Evolutionary conservation across 2,797 vertebrate genomes (phyloP), one percentile per base, ranked within the genome.

Genomic region (Myoxocephalus aenaeus): DNA sequence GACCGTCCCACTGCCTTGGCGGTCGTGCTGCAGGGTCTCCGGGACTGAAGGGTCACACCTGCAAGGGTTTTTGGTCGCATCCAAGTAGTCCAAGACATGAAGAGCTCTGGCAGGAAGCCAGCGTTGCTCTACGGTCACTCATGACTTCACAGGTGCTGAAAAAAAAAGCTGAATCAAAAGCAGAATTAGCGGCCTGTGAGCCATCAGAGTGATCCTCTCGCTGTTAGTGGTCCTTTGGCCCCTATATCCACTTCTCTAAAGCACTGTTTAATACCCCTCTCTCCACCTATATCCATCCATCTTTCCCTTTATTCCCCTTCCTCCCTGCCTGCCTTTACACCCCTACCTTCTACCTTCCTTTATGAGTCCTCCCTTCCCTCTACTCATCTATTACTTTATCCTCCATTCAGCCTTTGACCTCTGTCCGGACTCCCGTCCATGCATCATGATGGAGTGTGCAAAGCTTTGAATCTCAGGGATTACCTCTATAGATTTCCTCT

Each of bases 321-420:
- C 75, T 75, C 61, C 61, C 36, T 34, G 13, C 42, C 72, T 82
- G 65, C 79, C 82, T 82, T 81, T 81, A 80, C 13, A 77, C 65
- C 8, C 50, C 34, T 20, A 48, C 56, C 75, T 25, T 70, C 70
- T 64, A 32, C 34, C 34, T 34, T 34, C 34, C 34, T 89, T 87
- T 81, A 85, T 77, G 80, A 80, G 83, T 87, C 80, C 40, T 38
- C 75, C 77, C 65, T 65, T 79, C 70, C 65, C 58, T 79, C 75
- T 51, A 18, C 81, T 74, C 87, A 74, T 87, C 79, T 72, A 81
- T 86, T 82, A 79, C 83, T 85, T 82, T 70, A 82, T 82, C 77
- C 79, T 58, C 62, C 53, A 61, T 81, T 81, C 84, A 76, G 73
- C 73, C 82, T 84, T 57, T 83, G 87, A 89, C 87, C 89, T 84